phyloP scores from a whole-genome alignment of 2,888 invertebrate species.

The Sylvicola cinctus region DNA sequence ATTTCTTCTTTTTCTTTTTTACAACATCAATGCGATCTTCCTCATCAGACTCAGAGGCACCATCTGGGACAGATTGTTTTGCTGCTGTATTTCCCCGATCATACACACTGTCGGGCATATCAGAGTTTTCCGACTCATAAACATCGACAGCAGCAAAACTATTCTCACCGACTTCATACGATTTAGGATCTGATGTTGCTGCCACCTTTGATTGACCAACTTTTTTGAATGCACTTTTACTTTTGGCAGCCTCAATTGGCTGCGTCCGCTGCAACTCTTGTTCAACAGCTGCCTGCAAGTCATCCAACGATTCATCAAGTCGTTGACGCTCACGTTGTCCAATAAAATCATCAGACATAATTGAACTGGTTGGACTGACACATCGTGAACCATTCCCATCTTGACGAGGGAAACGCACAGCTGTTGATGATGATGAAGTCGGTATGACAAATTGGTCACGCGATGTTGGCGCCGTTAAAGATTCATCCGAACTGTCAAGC shows the following conservation, averaged over 20 bases:
- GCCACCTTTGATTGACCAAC: background rate
- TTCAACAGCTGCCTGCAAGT: background rate
- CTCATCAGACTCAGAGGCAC: background rate
- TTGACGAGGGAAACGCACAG: too few relatives aligned
- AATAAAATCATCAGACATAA: slow-evolving; percentile 24
- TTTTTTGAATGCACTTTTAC: background rate
- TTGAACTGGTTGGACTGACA: slow-evolving; percentile 17
- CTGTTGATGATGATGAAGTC: too few relatives aligned
- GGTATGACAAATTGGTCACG: too few relatives aligned
- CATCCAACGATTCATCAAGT: slow-evolving; percentile 6
- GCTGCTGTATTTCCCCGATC: slow-evolving; percentile 8
- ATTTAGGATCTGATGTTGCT: slow-evolving; percentile 13
- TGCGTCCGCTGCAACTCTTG: background rate
- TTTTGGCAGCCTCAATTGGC: background rate
- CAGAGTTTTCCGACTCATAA: slow-evolving; percentile 36
- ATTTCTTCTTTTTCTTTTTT: slow-evolving; percentile 15
- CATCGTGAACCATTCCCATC: slow-evolving; percentile 11
- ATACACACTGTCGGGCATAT: slow-evolving; percentile 22
- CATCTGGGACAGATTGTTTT: background rate
- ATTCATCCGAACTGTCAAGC: slow-evolving; percentile 16
- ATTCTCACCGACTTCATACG: slow-evolving; percentile 23
- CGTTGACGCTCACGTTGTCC: slow-evolving; percentile 19
- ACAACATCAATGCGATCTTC: background rate
- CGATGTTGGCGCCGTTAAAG: too few relatives aligned
- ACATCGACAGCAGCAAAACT: slow-evolving; percentile 29